These are phyloP conservation scores for Artibeus lituratus DNA, from an alignment of 2,797 vertebrate genomes.

Conservation along the genomic window DNA sequence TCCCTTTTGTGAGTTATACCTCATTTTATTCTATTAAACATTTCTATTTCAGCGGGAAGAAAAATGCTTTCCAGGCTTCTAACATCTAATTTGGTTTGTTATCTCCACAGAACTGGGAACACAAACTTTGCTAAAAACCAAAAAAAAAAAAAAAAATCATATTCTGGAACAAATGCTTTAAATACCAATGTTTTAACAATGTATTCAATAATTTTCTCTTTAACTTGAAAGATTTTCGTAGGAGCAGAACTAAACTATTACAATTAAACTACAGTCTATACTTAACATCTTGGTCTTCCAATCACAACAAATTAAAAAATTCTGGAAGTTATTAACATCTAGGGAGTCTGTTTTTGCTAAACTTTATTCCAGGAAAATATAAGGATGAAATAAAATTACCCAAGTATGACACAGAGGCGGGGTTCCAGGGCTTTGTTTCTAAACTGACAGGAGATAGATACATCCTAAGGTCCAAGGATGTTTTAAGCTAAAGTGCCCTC, in stretches of 20 bases:
- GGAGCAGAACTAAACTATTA: constrained; percentile 35
- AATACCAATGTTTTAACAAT: not conserved
- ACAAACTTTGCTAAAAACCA: not conserved
- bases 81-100: constrained; percentile 7
- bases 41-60: not conserved
- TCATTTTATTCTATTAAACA: constrained; percentile 16
- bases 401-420: not conserved
- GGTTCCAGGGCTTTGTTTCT: not conserved
- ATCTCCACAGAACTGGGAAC: constrained; percentile 11
- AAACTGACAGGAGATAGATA: not conserved
- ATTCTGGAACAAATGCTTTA: constrained; percentile 30
- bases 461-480: not conserved
- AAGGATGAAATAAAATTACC: constrained; percentile 32
- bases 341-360: not conserved
- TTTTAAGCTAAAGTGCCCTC: constrained; percentile 34
- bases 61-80: not conserved
- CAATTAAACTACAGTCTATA: constrained; percentile 19
- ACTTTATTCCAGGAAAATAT: constrained; percentile 7
- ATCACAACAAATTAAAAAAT: constrained; percentile 18
- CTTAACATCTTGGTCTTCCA: constrained; percentile 11
- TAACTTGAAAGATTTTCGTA: constrained; percentile 7
- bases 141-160: not conserved
- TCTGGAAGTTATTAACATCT: constrained; percentile 24
- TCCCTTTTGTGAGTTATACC: not conserved
- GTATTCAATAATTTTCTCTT: constrained; percentile 16